Conservation (phyloP, 2,113 vertebrate genomes). For the Caloenas nicobarica region DNA sequence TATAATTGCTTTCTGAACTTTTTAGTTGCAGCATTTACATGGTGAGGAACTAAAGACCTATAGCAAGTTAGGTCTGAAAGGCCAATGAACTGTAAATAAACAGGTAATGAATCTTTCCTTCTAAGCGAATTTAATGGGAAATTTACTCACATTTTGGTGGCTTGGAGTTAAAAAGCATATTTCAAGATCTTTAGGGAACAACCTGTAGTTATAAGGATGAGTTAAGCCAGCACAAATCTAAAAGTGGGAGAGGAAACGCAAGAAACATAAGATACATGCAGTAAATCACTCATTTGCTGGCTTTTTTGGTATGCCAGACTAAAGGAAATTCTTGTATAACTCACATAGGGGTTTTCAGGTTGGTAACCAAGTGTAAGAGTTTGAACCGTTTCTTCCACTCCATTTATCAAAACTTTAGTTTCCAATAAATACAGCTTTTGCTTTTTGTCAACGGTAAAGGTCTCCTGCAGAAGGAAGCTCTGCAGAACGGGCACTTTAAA, state of each 20-base stretch:
- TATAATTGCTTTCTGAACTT: neutral
- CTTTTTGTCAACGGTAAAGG: constrained; percentile 77
- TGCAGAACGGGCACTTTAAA: constrained; percentile 75
- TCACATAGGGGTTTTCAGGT: constrained; percentile 78
- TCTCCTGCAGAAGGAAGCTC: constrained; percentile 81
- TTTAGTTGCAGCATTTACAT: neutral
- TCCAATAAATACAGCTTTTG: constrained; percentile 81
- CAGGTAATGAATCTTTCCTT: neutral
- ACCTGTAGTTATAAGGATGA: constrained; percentile 77
- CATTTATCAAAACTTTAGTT: constrained; percentile 77
- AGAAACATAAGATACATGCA: neutral
- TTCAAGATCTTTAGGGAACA: constrained; percentile 79
- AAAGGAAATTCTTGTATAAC: constrained; percentile 37
- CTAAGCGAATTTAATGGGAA: neutral
- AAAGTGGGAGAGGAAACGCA: neutral
- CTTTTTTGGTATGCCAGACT: neutral
- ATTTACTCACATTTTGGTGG: constrained; percentile 69
- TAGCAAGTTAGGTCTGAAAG: neutral
- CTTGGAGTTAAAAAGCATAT: constrained; percentile 75
- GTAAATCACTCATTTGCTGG: neutral
- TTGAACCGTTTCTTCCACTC: constrained; percentile 76
- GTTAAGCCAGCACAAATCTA: constrained; percentile 82
- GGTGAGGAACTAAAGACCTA: neutral
- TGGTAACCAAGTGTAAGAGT: constrained; percentile 80
- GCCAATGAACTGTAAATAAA: neutral